A percentile compares a stretch with the other conserved stretches of the same genome.
phyloP scores from a whole-genome alignment of 1,140 invertebrate species.

The Pseudomyrmex sp. region DNA sequence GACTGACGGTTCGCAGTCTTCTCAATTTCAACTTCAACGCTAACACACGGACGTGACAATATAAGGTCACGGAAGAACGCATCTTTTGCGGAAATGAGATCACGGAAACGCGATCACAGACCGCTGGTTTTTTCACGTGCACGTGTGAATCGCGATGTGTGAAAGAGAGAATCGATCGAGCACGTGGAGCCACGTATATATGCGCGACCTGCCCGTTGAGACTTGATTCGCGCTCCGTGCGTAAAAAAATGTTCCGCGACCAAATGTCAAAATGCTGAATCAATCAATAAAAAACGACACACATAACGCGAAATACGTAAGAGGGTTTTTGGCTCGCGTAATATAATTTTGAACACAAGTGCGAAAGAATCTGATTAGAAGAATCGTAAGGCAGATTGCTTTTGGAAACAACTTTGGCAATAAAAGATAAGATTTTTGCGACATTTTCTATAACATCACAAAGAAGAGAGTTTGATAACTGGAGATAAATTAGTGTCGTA shows the following conservation, averaged over 20 bases:
- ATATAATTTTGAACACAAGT: not conserved
- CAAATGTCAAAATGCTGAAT: not conserved
- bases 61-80: constrained; percentile 31
- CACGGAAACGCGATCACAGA: not conserved
- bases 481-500: too few species aligned
- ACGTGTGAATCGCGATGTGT: constrained; percentile 38
- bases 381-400: too few species aligned
- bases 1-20: constrained; percentile 3
- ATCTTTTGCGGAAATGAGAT: constrained; percentile 43
- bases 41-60: constrained; percentile 10
- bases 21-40: constrained; percentile 24
- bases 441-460: too few species aligned
- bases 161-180: constrained; percentile 51
- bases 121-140: constrained; percentile 14
- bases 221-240: constrained; percentile 13
- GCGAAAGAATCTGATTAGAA: too few species aligned
- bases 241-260: constrained; percentile 20
- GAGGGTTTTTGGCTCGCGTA: not conserved
- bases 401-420: too few species aligned
- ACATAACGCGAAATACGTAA: too few species aligned
- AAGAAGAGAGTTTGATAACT: too few species aligned
- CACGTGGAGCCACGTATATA: constrained; percentile 46
- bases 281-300: too few species aligned
- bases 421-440: too few species aligned
- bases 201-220: not conserved